phyloP scores from a whole-genome alignment of 1,140 invertebrate species.

The Pseudobourletiella spinata region DNA sequence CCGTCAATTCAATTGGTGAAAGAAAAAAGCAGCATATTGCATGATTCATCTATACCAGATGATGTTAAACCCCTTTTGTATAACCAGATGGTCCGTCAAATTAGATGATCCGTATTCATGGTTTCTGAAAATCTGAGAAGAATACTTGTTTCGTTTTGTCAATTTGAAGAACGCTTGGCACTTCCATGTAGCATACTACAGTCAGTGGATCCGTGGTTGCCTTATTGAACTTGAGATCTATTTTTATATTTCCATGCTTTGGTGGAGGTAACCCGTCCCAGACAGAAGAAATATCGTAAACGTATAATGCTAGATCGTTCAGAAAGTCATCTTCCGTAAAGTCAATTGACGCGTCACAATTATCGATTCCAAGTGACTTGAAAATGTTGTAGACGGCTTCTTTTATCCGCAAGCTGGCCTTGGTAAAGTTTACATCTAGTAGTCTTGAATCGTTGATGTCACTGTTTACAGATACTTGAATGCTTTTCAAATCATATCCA shows the following conservation, averaged over 20 bases:
- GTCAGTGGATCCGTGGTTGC: conserved; percentile 5
- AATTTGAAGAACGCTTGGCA: conserved; percentile 17
- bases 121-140: conserved; percentile 10
- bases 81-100: not conserved
- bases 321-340: conserved; percentile 1
- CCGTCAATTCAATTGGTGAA: not conserved
- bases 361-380: not conserved
- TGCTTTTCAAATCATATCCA: conserved; percentile 1
- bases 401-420: not conserved
- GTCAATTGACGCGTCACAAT: not conserved
- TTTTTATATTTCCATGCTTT: conserved; percentile 12
- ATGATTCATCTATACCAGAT: not conserved
- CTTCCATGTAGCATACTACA: conserved; percentile 16
- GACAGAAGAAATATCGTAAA: conserved; percentile 3
- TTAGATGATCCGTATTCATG: conserved; percentile 1
- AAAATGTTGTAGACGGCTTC: conserved; percentile 7
- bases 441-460: not conserved
- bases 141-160: conserved; percentile 6
- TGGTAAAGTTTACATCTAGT: conserved; percentile 9
- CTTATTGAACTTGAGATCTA: conserved; percentile 14
- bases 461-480: conserved; percentile 22
- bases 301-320: conserved; percentile 9
- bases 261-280: not conserved
- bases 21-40: not conserved
- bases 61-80: not conserved